Evolutionary conservation across 37 sponge, comb jelly and placozoan species (phyloP), one percentile per base, ranked within the genome.

Genomic region (Diacarnus erythraeanus): DNA sequence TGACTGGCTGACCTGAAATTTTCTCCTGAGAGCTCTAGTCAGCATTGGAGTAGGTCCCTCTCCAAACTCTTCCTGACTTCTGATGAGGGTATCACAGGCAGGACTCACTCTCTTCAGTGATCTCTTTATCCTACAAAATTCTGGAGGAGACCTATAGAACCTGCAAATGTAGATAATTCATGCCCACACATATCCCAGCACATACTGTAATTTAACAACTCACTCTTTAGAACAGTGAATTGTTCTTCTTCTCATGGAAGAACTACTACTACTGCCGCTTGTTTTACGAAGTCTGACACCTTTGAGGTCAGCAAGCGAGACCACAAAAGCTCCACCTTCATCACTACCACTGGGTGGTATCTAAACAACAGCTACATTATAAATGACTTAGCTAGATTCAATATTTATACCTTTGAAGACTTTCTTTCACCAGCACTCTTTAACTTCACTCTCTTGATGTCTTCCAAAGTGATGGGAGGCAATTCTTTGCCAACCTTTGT

Each of bases 41-140:
- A 90, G 69, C 74, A 85, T 77, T 31, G 91, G 91, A n/a, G 86
- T 85, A 23, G 81, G 66, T 22, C 91, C 91, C 31, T 72, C 75
- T 3, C 86, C 91, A 85, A 30, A 38, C 35, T 73, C 43, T 40
- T 83, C 58, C 63, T 77, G 39, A 25, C 26, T 21, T 0, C 23
- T 21, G 20, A 37, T 17, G 60, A 0, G 27, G 4, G 82, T 73
- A 61, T 54, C 69, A 25, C 10, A 72, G 6, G 51, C 42, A 61
- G 42, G 40, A 57, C 34, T 60, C 18, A 76, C 42, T 26, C 59
- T 76, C 64, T 61, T 82, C 57, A 64, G 74, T 26, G 47, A 1
- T 3, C 22, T n/a, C 59, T 63, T 73, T 23, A 38, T 17, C 34
- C 26, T 20, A 23, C 3, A 65, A 34, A 82, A 47, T 29, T 82